These are phyloP conservation scores for Pimpla rufipes DNA, from an alignment of 2,888 invertebrate species.

Conservation along the genomic window DNA sequence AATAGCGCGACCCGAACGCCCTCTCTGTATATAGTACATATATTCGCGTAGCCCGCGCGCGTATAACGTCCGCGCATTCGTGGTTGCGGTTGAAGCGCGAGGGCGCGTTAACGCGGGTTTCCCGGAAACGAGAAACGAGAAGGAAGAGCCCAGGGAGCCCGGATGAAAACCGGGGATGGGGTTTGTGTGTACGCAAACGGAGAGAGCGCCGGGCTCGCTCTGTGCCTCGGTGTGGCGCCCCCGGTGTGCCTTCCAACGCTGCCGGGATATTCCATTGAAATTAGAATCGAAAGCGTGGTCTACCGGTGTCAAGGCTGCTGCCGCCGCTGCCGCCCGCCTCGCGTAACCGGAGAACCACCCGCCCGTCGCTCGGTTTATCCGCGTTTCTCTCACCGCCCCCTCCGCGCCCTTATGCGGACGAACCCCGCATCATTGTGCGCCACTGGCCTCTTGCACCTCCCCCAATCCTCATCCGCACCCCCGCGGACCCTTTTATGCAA, in stretches of 20 bases:
- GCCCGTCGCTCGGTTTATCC: not conserved
- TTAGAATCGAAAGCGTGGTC: slow-evolving; percentile 48
- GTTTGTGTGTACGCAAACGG: not conserved
- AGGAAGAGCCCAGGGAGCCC: slow-evolving; percentile 16
- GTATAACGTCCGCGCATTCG: slow-evolving; percentile 34
- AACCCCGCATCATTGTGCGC: too few relatives aligned
- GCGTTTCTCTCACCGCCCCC: slow-evolving; percentile 2
- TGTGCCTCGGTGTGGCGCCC: not conserved
- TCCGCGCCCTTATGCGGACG: not conserved
- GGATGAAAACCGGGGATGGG: not conserved
- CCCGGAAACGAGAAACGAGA: slow-evolving; percentile 49
- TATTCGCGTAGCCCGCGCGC: too few relatives aligned
- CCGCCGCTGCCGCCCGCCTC: not conserved
- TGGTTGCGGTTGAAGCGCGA: slow-evolving; percentile 33
- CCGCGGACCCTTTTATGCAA: not conserved
- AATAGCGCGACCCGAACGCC: not conserved
- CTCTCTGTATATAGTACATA: too few relatives aligned
- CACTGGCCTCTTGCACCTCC: not conserved
- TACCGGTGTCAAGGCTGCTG: slow-evolving; percentile 2
- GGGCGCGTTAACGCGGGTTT: slow-evolving; percentile 38
- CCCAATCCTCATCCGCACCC: not conserved
- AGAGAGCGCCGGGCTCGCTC: too few relatives aligned
- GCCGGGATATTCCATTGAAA: slow-evolving; percentile 56
- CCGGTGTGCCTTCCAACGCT: slow-evolving; percentile 12
- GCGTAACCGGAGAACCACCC: slow-evolving; percentile 30